These are phyloP conservation scores for Choloepus hoffmanni DNA, from an alignment of 2,113 vertebrate genomes.

Conservation along the genomic window DNA sequence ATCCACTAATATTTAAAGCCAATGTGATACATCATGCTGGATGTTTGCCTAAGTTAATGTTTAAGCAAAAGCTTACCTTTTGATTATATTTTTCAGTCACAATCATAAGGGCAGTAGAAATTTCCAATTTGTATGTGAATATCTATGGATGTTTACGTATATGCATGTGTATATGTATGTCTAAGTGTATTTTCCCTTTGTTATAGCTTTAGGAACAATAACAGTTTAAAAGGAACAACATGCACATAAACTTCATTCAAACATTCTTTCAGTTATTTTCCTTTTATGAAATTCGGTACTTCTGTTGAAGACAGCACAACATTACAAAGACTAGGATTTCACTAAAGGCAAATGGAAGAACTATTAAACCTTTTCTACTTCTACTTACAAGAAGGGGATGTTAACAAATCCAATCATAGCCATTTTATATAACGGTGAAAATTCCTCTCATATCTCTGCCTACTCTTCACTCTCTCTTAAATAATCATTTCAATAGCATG, in stretches of 20 bases:
- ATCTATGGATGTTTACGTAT: neutral
- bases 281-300: neutral
- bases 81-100: neutral
- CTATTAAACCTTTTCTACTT: neutral
- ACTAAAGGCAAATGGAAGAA: neutral
- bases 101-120: neutral
- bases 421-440: neutral
- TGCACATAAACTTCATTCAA: constrained; percentile 2
- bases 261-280: neutral
- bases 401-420: neutral
- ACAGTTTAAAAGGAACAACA: constrained; percentile 4
- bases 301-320: neutral
- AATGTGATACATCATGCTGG: neutral
- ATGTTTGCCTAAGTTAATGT: neutral
- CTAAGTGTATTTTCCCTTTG: neutral
- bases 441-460: neutral
- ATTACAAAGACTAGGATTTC: neutral
- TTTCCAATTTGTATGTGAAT: neutral
- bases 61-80: constrained; percentile 14
- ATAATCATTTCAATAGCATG: neutral
- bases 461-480: neutral
- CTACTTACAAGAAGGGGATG: neutral
- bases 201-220: neutral
- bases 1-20: neutral
- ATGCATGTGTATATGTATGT: neutral